Conservation (phyloP, 2,113 vertebrate species). For the Pluvianellus socialis region DNA sequence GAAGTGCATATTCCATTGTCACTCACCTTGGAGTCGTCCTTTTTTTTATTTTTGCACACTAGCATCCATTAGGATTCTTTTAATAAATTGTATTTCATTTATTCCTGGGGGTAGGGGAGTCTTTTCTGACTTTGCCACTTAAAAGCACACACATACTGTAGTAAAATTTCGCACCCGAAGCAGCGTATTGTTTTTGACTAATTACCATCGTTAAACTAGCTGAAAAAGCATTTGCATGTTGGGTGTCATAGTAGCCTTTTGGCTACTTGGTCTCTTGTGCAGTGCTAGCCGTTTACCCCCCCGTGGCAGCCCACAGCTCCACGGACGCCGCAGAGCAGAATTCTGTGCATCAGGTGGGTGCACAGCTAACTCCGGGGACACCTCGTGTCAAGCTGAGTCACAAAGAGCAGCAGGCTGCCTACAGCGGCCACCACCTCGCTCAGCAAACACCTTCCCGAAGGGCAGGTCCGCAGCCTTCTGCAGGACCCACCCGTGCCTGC, state of each 20-base stretch:
- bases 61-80: neutral
- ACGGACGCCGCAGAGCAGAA: neutral
- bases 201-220: neutral
- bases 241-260: neutral
- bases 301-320: fast-evolving
- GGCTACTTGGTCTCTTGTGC: neutral
- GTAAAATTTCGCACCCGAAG: neutral
- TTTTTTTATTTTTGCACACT: neutral
- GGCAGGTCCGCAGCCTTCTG: fast-evolving
- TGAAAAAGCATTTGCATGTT: fast-evolving
- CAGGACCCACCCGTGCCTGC: neutral
- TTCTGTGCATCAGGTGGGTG: neutral
- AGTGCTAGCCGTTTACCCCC: neutral
- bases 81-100: neutral
- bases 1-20: neutral
- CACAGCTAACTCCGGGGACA: fast-evolving
- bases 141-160: fast-evolving
- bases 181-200: neutral
- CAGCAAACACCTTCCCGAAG: neutral
- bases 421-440: neutral
- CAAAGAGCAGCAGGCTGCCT: fast-evolving
- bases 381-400: neutral
- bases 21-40: neutral
- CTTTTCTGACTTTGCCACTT: neutral
- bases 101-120: neutral